Evolutionary conservation across 2,113 vertebrate species (phyloP).

Genomic region (Bufo gargarizans): DNA sequence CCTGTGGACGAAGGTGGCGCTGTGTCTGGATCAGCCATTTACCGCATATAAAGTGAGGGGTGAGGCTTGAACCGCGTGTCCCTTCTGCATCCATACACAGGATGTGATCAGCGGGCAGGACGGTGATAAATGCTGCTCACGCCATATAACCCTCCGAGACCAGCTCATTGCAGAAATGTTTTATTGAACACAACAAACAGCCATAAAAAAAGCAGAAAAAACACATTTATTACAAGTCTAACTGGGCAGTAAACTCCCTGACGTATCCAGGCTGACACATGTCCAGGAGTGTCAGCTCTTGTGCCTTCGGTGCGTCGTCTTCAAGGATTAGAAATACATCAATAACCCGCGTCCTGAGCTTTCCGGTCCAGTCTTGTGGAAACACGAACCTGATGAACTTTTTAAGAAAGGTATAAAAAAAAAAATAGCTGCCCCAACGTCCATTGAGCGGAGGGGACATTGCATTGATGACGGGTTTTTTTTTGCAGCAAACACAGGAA

Average conservation of each 20-base stretch:
- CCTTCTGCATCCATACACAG: too few relatives aligned
- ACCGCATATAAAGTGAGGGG: too few relatives aligned
- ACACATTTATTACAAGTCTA: neutral
- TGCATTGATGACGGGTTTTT: constrained; percentile 42
- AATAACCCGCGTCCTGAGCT: constrained; percentile 43
- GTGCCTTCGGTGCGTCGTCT: constrained; percentile 14
- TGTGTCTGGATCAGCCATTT: too few relatives aligned
- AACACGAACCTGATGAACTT: neutral
- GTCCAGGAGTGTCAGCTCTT: constrained; percentile 31
- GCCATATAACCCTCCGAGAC: neutral
- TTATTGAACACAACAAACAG: constrained; percentile 56
- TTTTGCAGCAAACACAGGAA: constrained; percentile 36
- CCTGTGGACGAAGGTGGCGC: neutral
- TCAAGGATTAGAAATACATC: constrained; percentile 38
- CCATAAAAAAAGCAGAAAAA: constrained; percentile 46
- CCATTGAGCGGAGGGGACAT: neutral
- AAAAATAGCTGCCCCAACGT: neutral
- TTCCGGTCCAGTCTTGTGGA: neutral
- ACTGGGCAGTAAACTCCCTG: constrained; percentile 38
- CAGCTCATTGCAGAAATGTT: constrained; percentile 44
- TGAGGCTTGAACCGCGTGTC: too few relatives aligned
- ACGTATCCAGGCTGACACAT: neutral
- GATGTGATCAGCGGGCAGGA: too few relatives aligned
- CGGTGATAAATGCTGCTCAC: too few relatives aligned
- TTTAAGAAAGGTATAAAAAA: constrained; percentile 24